Base-by-base conservation (phyloP, 2,113 vertebrate species). In the Sylvia atricapilla region DNA sequence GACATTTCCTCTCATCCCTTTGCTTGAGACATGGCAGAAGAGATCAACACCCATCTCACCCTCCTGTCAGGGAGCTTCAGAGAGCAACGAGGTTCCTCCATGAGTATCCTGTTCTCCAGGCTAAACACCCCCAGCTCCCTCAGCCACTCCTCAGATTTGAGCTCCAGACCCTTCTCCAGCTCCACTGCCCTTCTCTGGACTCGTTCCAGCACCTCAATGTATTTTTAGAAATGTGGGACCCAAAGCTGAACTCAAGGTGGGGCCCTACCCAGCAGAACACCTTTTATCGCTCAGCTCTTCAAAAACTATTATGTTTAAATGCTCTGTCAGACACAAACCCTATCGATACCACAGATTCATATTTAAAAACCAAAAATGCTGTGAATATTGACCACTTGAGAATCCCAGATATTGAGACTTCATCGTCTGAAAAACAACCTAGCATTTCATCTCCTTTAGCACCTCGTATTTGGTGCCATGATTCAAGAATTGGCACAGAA, bases 161-260 rank as follows among this genome's bases (percentile, higher is more conserved):
- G 64, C 15, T 60, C 46, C 55, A 69, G 49, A 14, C 16, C 41
- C 41, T 47, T n/a, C 20, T 41, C 41, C 28, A 62, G 46, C 24
- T 55, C 24, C 20, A 7, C 0, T 63, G 23, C 10, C 28, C 39
- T 11, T n/a, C 64, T 55, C 33, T 79, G 75, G 23, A n/a, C 41
- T 30, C 0, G 0, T 35, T 49, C 20, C 41, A 47, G 66, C 20
- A 39, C n/a, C 24, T 41, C 24, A 21, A 4, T 10, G 13, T 47
- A 18, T 4, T n/a, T 70, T n/a, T 3, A 62, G 7, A 47, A 55
- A n/a, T 31, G 41, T 35, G 20, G 13, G 30, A 6, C 9, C n/a
- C 84, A 63, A 47, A 70, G 47, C 11, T 30, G 30, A 63, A 13
- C 56, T 55, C n/a, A 47, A 30, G 23, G 20, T 17, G 24, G 11